Evolutionary conservation across 2,797 vertebrate species (phyloP), one percentile per base, ranked within the genome.

Genomic region (Rhadinocentrus ornatus): DNA sequence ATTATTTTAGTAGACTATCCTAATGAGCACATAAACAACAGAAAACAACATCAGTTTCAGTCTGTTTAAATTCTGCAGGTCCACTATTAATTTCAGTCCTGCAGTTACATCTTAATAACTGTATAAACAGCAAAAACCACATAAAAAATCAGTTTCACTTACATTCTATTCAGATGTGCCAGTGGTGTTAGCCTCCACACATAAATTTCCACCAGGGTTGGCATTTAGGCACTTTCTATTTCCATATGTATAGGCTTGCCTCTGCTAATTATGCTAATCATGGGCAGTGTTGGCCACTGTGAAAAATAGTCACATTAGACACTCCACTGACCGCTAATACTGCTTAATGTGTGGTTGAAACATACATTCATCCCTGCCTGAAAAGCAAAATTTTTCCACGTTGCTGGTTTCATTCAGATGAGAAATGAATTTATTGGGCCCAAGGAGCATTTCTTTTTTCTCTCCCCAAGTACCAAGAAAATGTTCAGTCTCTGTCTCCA

Each of bases 201-300:
- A 96, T 96, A 96, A 96, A 97, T 97, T 96, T 96, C 94, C 96
- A 95, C 93, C 93, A 91, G 93, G 94, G 95, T 94, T 96, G 96
- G 96, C 96, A 96, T 96, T 96, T 96, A 96, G 95, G 95, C 95
- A 93, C 93, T 95, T 94, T 93, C 94, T 93, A 97, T 97, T 97
- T 97, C 96, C 96, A 97, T 97, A 96, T 97, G 96, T 96, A 97
- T 96, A 95, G 96, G 92, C 95, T 95, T 93, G 95, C 96, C 95
- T 96, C 95, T 96, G 95, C 96, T 97, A 97, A 96, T 96, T 96
- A 97, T 97, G 96, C 96, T 96, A 97, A 97, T 96, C 96, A 96
- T 95, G 95, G 94, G 92, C 94, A 96, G 95, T 96, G 96, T 96
- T 95, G 95, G 96, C 95, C 94, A 95, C 95, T 96, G 95, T 96